Evolutionary conservation across 2,113 vertebrate genomes (phyloP).

Genomic region (Monopterus albus): DNA sequence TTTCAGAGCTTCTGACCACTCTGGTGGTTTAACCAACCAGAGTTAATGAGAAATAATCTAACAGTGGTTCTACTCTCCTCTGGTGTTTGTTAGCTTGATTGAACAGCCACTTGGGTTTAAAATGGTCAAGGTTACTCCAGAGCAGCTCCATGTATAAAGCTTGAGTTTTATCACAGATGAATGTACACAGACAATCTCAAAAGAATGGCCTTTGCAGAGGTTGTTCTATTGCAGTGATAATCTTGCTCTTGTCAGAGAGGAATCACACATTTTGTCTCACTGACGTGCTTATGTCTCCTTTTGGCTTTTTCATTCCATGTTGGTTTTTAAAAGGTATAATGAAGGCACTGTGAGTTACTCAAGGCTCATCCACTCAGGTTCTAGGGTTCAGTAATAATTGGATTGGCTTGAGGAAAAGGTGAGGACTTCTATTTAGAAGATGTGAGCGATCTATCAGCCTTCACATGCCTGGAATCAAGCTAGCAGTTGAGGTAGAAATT

Average conservation of each 20-base stretch:
- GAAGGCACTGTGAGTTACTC: conserved; percentile 66
- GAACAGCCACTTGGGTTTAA: conserved; percentile 55
- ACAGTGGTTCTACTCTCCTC: conserved; percentile 21
- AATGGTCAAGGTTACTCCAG: conserved; percentile 41
- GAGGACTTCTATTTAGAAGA: conserved; percentile 66
- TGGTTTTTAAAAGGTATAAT: conserved; percentile 63
- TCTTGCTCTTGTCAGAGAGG: conserved; percentile 7
- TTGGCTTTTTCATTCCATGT: conserved; percentile 22
- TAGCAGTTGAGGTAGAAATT: conserved; percentile 76
- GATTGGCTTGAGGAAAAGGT: conserved; percentile 70
- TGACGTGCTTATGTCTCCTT: conserved; percentile 5
- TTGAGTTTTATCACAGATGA: conserved; percentile 40
- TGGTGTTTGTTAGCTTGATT: conserved; percentile 44
- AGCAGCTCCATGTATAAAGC: conserved; percentile 23
- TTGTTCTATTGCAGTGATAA: conserved; percentile 35
- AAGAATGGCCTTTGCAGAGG: conserved; percentile 51
- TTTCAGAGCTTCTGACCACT: conserved; percentile 10
- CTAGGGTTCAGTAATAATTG: conserved; percentile 69
- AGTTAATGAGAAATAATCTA: conserved; percentile 52
- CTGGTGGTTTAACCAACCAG: conserved; percentile 25
- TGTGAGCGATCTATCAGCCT: conserved; percentile 73
- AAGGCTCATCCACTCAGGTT: conserved; percentile 57
- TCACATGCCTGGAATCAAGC: conserved; percentile 69
- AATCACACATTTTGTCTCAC: conserved; percentile 4
- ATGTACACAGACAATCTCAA: neutral